Evolutionary conservation across 2,113 vertebrate genomes (phyloP).

Genomic region (Paracanthobrama guichenoti): DNA sequence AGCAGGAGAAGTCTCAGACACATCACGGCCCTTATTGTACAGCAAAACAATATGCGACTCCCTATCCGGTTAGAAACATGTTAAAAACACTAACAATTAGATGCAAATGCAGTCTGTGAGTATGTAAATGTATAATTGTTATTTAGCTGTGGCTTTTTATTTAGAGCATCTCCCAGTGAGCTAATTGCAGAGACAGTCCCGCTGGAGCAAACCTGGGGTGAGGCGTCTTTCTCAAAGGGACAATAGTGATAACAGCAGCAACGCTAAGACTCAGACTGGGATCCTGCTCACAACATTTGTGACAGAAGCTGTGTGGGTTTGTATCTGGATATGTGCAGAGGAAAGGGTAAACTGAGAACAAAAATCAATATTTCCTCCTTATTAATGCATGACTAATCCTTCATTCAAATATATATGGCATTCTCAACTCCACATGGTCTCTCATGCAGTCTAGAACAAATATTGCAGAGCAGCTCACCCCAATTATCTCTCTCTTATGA

Average conservation of each 20-base stretch:
- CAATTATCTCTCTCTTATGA: background rate
- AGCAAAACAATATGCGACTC: constrained; percentile 26
- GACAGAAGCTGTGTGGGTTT: background rate
- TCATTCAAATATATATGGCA: constrained; percentile 35
- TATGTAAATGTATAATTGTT: background rate
- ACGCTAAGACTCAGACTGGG: background rate
- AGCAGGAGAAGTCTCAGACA: constrained; percentile 35
- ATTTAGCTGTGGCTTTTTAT: background rate
- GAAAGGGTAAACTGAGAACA: background rate
- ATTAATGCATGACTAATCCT: constrained; percentile 41
- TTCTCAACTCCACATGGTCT: constrained; percentile 24
- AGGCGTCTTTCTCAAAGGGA: background rate
- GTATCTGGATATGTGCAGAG: background rate
- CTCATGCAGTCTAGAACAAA: background rate
- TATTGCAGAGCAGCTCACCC: background rate
- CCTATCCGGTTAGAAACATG: background rate
- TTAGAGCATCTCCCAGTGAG: background rate
- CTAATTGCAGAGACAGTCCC: background rate
- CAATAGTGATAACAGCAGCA: background rate
- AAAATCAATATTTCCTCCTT: constrained; percentile 39
- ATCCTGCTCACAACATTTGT: background rate
- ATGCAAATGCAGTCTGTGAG: background rate
- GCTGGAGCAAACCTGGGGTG: background rate
- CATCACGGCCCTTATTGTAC: constrained; percentile 37
- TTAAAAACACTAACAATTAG: constrained; percentile 11